Evolutionary conservation across 2,888 invertebrate species (phyloP), one percentile per base, ranked within the genome.

Genomic region (Cosmia trapezina): DNA sequence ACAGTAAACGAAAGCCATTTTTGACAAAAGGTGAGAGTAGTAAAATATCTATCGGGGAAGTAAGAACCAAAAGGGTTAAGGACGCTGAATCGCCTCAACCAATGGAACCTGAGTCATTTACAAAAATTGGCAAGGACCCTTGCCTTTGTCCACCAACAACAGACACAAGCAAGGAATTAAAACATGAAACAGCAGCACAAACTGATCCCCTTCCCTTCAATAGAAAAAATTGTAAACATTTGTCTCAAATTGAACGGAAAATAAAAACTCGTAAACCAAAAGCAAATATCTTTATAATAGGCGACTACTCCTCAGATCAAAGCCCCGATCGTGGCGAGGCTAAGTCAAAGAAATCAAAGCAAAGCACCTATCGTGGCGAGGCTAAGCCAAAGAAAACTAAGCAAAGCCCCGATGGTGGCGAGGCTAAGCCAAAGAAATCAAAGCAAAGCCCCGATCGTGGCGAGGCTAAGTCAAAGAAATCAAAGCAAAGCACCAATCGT

Each of bases 11-110:
- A 3, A 87, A 81, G n/a, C 7, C 28, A 22, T 59, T 59, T 6
- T 9, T 53, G 14, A 6, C 43, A n/a, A 63, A 47, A 17, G 22
- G 17, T n/a, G 43, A 60, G 2, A 60, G 54, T 51, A 73, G 83
- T 78, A 71, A 89, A 5, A 74, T 93, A 49, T 92, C 90, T 7
- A 70, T 93, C 1, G 91, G 91, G 7, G 87, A 90, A 57, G 76
- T 92, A 2, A 91, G 87, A 81, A 84, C 77, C 45, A 89, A 87
- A 77, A 74, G 45, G 8, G 83, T 80, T 54, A 79, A 76, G 14
- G 51, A 72, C 33, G 45, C n/a, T 1, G 41, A 68, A 6, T 17
- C 67, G 3, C 71, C 73, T 61, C 70, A 57, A 43, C 68, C 85
- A 65, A 72, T 6, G 37, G 37, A 37, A 37, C 37, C 37, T 37